Evolutionary conservation across 2,797 vertebrate genomes (phyloP).

Genomic region (Danio kyathit): DNA sequence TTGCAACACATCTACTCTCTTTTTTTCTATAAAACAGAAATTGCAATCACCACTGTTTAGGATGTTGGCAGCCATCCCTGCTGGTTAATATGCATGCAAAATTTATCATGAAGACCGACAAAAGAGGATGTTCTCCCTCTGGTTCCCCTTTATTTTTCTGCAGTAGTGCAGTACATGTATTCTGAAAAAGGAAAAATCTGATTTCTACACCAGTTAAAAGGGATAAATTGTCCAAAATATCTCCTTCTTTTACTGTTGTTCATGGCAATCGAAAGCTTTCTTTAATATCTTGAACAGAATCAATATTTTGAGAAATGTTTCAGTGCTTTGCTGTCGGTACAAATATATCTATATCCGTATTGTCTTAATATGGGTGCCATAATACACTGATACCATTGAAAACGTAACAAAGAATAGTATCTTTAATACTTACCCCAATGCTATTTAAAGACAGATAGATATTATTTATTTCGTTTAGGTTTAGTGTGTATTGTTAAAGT

Average conservation of each 20-base stretch:
- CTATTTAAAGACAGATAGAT: too few relatives aligned
- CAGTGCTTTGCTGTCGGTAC: too few relatives aligned
- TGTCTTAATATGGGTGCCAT: too few relatives aligned
- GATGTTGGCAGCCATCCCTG: constrained; percentile 58
- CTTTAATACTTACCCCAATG: too few relatives aligned
- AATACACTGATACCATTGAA: too few relatives aligned
- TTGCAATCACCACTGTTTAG: constrained; percentile 65
- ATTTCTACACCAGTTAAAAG: constrained; percentile 24
- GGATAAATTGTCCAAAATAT: background rate
- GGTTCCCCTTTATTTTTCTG: constrained; percentile 40
- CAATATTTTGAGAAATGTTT: too few relatives aligned
- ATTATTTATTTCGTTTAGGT: too few relatives aligned
- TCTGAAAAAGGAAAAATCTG: background rate
- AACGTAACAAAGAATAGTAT: too few relatives aligned
- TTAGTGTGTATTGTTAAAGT: background rate
- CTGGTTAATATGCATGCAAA: constrained; percentile 57
- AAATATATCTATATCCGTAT: too few relatives aligned
- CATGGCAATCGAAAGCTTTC: background rate
- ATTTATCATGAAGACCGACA: constrained; percentile 51
- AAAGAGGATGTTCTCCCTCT: constrained; percentile 27
- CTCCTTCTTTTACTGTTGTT: background rate
- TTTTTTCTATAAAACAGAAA: constrained; percentile 65
- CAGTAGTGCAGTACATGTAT: constrained; percentile 29
- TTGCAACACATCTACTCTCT: constrained; percentile 56
- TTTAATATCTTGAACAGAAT: background rate